These are phyloP conservation scores for Caenorhabditis sinica DNA, from an alignment of 2,888 invertebrate species.

Conservation along the genomic window DNA sequence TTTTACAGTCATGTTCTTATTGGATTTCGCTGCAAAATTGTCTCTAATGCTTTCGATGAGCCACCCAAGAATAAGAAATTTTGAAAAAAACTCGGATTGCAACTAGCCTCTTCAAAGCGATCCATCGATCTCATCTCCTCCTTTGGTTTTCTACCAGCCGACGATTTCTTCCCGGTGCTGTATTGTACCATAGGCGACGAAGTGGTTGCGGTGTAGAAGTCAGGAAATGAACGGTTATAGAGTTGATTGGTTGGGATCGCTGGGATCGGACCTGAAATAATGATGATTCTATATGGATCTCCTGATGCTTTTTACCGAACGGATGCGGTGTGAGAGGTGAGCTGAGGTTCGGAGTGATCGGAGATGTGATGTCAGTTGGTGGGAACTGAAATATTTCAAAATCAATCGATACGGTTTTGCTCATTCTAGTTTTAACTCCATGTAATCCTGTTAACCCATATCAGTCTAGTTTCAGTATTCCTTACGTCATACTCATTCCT, in stretches of 20 bases:
- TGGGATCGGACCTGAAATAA: constrained; percentile 31
- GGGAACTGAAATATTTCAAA: constrained; percentile 48
- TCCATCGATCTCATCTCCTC: constrained; percentile 25
- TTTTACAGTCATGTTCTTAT: too few relatives aligned
- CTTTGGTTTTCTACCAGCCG: constrained; percentile 64
- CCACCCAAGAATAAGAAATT: background rate
- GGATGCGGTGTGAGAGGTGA: constrained; percentile 56
- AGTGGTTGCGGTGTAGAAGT: constrained; percentile 42
- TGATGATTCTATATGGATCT: background rate
- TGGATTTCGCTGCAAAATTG: too few relatives aligned
- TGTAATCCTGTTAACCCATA: background rate
- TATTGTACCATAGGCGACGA: constrained; percentile 66
- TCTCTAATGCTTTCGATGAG: too few relatives aligned
- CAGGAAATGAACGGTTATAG: constrained; percentile 42
- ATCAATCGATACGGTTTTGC: background rate
- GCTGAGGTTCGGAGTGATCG: constrained; percentile 49
- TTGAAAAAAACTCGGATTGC: background rate
- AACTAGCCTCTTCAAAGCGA: constrained; percentile 9
- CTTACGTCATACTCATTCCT: constrained; percentile 30
- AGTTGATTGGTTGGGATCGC: constrained; percentile 44
- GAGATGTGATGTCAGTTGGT: constrained; percentile 52
- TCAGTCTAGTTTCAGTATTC: background rate
- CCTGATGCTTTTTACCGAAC: constrained; percentile 28
- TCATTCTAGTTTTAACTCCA: background rate
- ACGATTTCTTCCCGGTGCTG: constrained; percentile 52